Conservation (phyloP, 2,888 invertebrate species). For the Netelia virgata region DNA sequence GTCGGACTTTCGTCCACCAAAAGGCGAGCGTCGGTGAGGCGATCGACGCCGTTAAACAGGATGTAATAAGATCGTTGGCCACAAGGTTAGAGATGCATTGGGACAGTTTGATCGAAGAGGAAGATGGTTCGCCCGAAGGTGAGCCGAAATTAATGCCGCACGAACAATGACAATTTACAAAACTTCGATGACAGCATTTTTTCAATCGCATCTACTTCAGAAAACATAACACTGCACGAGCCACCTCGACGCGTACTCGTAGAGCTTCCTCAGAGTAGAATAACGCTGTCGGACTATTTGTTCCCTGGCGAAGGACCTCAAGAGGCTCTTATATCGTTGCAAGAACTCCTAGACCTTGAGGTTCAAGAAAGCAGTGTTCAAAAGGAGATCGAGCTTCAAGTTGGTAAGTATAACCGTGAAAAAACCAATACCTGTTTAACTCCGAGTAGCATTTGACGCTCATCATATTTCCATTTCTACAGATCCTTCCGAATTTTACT, state of each 20-base stretch:
- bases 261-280: slow-evolving; percentile 87
- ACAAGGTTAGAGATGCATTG: slow-evolving; percentile 96
- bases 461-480: background rate
- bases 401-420: slow-evolving; percentile 86
- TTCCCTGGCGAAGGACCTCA: slow-evolving; percentile 95
- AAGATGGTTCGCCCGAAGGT: slow-evolving; percentile 90
- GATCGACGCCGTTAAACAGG: slow-evolving; percentile 91
- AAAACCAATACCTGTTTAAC: background rate
- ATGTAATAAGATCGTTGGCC: slow-evolving; percentile 93
- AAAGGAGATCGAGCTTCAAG: slow-evolving; percentile 91
- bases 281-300: slow-evolving; percentile 95
- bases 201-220: slow-evolving; percentile 82
- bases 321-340: slow-evolving; percentile 92
- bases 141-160: slow-evolving; percentile 38
- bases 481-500: slow-evolving; percentile 85
- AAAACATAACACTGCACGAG: slow-evolving; percentile 93
- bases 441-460: background rate
- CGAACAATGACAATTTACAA: background rate
- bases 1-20: slow-evolving; percentile 92
- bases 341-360: slow-evolving; percentile 92
- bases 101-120: slow-evolving; percentile 95
- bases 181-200: background rate
- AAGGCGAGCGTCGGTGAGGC: slow-evolving; percentile 91
- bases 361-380: slow-evolving; percentile 90
- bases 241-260: slow-evolving; percentile 95